Conservation (phyloP, 1,140 invertebrate genomes). For the Lordiphosa collinella region DNA sequence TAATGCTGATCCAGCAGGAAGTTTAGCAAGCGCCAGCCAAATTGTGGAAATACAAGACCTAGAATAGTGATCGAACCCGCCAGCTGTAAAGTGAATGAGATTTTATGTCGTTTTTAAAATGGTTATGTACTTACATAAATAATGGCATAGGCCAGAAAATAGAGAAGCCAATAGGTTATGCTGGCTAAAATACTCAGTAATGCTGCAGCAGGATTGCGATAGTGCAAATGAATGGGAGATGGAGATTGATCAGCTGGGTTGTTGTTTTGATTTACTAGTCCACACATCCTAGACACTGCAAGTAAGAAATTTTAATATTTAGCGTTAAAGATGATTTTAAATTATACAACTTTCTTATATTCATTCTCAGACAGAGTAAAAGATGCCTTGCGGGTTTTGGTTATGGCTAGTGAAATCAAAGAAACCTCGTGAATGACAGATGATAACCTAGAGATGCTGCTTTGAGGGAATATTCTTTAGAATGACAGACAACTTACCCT, state of each 20-base stretch:
- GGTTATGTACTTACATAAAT: slow-evolving; percentile 29
- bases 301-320: slow-evolving; percentile 3
- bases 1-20: slow-evolving; percentile 31
- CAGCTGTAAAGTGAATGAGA: slow-evolving; percentile 16
- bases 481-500: neutral
- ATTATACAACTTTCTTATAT: no score
- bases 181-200: slow-evolving; percentile 18
- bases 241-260: neutral
- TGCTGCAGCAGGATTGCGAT: slow-evolving; percentile 20
- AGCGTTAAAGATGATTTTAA: neutral
- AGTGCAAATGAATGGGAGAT: neutral
- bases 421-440: neutral
- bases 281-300: slow-evolving; percentile 9
- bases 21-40: slow-evolving; percentile 29
- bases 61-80: slow-evolving; percentile 25
- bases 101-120: neutral
- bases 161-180: slow-evolving; percentile 31
- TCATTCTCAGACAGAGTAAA: no score
- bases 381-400: no score
- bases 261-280: neutral
- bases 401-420: no score
- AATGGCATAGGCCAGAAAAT: slow-evolving; percentile 24
- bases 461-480: neutral
- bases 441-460: neutral
- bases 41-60: slow-evolving; percentile 31